phyloP scores from a whole-genome alignment of 2,797 vertebrate genomes.

The Fratercula arctica region DNA sequence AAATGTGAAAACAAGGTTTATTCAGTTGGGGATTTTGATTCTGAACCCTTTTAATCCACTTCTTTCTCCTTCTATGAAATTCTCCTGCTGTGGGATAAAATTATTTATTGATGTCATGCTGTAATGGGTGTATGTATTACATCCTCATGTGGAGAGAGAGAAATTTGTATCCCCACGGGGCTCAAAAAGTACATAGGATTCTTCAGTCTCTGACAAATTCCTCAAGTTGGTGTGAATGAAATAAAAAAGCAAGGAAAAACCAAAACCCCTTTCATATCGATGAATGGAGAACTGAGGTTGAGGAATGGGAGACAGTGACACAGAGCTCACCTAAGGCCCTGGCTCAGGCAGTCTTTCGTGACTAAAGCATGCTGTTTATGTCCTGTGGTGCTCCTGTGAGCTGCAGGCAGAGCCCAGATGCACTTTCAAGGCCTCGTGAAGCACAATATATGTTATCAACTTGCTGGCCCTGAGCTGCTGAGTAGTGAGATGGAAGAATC shows the following conservation, averaged over 20 bases:
- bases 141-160: not conserved
- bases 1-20: not conserved
- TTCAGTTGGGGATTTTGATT: not conserved
- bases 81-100: not conserved
- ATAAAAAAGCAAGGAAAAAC: not conserved
- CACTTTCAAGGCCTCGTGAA: not conserved
- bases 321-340: not conserved
- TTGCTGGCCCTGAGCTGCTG: not conserved
- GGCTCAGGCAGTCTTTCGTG: rapidly evolving
- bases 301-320: not conserved
- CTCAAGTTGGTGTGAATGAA: not conserved
- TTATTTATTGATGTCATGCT: not conserved
- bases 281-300: not conserved
- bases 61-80: not conserved
- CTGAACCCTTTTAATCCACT: not conserved
- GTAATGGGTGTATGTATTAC: not conserved
- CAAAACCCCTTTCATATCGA: not conserved
- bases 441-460: not conserved
- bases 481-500: not conserved
- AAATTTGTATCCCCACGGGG: not conserved
- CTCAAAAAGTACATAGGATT: not conserved
- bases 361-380: not conserved
- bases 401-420: not conserved
- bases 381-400: not conserved
- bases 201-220: not conserved